Base-by-base conservation (phyloP, 2,888 invertebrate species). In the Nasonia oneida region DNA sequence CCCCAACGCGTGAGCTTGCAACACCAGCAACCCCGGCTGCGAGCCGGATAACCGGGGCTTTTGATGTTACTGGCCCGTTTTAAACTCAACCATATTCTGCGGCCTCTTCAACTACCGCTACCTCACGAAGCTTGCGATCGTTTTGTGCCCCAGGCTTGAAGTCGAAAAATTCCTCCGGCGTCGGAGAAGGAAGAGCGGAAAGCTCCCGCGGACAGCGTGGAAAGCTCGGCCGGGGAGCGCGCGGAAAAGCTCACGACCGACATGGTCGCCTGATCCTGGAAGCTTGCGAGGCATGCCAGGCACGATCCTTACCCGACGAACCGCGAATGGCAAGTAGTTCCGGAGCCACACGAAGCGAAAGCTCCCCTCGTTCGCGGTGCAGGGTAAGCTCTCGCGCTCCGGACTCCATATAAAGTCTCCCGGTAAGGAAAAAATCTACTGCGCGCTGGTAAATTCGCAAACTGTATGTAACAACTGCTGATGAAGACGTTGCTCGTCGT, bases 31-130 rank as follows among this genome's bases (percentile, higher is more conserved):
- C 89, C 89, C 84, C 80, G 88, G 86, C 91, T 92, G 90, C 82
- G 84, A 89, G 87, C 92, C 92, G 92, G 92, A 90, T 92, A 92
- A 89, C 84, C 87, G 85, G 89, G 90, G 91, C 92, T 92, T 92
- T 92, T 92, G 92, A 92, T 92, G 91, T 92, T 92, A 90, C 91
- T 92, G 90, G 89, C 90, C 90, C 89, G 90, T 90, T 89, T 91
- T 89, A 91, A 92, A 91, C 91, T 90, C 88, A 88, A 89, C 89
- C 88, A 84, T 47, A 10, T 50, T 53, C n/a, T n/a, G 39, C 61
- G 42, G 37, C 1, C 33, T 47, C 42, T 70, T 71, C 29, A 42
- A 77, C 15, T 12, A 18, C 37, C 6, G 18, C 39, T 71, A n/a
- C 18, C 3, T n/a, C 70, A 33, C 42, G n/a, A 8, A 67, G 50